Conservation (phyloP, 92 coral and sea anemone genomes). For the Phymanthus crucifer region DNA sequence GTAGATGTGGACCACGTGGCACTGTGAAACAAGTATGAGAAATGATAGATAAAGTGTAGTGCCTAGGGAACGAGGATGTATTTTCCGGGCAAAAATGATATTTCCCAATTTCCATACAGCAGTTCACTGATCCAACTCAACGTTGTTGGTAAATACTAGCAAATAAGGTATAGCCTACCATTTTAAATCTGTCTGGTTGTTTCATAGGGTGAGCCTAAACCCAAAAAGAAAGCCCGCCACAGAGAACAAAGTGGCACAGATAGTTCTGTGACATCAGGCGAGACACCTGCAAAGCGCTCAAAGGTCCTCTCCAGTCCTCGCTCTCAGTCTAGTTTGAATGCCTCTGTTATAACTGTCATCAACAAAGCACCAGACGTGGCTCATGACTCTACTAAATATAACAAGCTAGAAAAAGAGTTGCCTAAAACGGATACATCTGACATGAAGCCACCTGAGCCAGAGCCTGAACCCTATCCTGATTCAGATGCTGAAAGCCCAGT, state of each 20-base stretch:
- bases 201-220: not conserved
- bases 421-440: not conserved
- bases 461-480: not conserved
- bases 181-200: not conserved
- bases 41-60: no score
- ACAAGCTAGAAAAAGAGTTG: not conserved
- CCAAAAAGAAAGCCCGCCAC: slow-evolving; percentile 16
- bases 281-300: not conserved
- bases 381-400: not conserved
- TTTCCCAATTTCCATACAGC: no score
- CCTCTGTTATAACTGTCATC: not conserved
- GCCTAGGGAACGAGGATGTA: no score
- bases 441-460: not conserved
- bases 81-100: no score
- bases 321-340: not conserved
- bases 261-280: slow-evolving; percentile 28
- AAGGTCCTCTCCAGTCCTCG: slow-evolving; percentile 18
- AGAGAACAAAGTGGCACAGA: not conserved
- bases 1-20: no score
- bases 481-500: not conserved
- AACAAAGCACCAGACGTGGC: not conserved
- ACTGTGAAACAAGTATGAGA: no score
- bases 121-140: no score
- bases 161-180: not conserved
- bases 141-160: no score